A percentile compares a stretch with the other conserved stretches of the same genome.
These are phyloP conservation scores for Miltochrista miniata DNA, from an alignment of 2,888 invertebrate genomes.

Conservation along the genomic window DNA sequence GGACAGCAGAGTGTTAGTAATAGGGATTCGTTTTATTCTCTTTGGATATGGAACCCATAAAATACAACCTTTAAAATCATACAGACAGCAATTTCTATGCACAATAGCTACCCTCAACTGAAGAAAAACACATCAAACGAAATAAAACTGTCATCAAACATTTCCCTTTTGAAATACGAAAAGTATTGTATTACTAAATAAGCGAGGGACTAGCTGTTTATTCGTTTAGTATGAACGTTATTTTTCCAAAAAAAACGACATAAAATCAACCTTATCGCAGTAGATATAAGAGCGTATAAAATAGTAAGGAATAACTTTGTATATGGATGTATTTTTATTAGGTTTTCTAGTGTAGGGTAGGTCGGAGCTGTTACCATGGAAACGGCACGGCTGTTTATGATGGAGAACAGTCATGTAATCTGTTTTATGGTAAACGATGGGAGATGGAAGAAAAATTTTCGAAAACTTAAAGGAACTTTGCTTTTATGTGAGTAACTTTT, in stretches of 20 bases:
- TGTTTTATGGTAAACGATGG: slow-evolving; percentile 28
- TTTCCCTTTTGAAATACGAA: slow-evolving; percentile 46
- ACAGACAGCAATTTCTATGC: slow-evolving; percentile 6
- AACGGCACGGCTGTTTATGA: slow-evolving; percentile 47
- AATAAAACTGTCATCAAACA: slow-evolving; percentile 36
- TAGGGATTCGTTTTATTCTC: no score
- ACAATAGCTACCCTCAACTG: slow-evolving; percentile 1
- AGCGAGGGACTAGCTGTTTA: slow-evolving; percentile 58
- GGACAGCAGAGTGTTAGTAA: no score
- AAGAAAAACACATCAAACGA: slow-evolving; percentile 29
- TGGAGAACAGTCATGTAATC: slow-evolving; percentile 28
- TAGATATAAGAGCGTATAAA: background rate
- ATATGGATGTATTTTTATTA: slow-evolving; percentile 40
- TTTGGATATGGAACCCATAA: no score
- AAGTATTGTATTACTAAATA: slow-evolving; percentile 62
- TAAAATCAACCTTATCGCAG: slow-evolving; percentile 7
- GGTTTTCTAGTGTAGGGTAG: slow-evolving; percentile 48
- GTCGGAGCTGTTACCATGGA: slow-evolving; percentile 50
- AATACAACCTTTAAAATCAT: no score
- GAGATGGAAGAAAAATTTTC: background rate
- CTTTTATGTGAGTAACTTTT: no score
- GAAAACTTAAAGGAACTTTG: background rate
- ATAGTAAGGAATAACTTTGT: slow-evolving; percentile 23
- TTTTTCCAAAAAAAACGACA: background rate
- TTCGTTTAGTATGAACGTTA: slow-evolving; percentile 32